These are phyloP conservation scores for Antechinus flavipes DNA, from an alignment of 2,113 vertebrate genomes.

Conservation along the genomic window DNA sequence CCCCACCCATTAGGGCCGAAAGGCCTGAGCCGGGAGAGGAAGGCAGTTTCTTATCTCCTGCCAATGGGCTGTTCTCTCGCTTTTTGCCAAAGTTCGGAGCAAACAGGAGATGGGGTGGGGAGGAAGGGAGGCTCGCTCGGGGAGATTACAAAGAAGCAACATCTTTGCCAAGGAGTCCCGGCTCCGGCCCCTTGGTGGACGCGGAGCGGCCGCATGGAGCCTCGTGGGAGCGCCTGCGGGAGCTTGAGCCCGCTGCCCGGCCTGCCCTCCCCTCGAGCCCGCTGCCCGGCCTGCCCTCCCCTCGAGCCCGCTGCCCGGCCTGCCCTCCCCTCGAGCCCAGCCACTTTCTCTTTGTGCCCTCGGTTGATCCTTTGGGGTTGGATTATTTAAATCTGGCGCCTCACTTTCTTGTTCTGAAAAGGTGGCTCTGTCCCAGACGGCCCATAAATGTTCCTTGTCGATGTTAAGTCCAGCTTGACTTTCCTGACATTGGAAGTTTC, in stretches of 20 bases:
- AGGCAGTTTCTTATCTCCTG: constrained; percentile 72
- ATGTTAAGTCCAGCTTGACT: background rate
- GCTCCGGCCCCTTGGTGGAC: background rate
- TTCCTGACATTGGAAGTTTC: background rate
- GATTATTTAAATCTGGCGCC: background rate
- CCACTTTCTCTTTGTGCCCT: background rate
- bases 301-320: background rate
- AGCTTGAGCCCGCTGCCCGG: background rate
- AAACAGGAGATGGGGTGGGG: constrained; percentile 53
- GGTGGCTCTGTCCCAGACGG: background rate
- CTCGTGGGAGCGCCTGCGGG: too few relatives aligned
- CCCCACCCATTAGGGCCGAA: constrained; percentile 3
- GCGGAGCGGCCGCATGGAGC: too few relatives aligned
- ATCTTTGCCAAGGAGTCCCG: background rate
- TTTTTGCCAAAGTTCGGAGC: constrained; percentile 66
- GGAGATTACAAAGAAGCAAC: background rate
- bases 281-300: background rate
- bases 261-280: background rate
- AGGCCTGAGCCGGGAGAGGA: constrained; percentile 69
- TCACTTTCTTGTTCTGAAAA: background rate
- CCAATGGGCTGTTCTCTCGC: constrained; percentile 69
- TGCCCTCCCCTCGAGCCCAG: background rate
- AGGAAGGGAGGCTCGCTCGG: background rate
- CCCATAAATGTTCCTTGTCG: background rate
- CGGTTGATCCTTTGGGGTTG: background rate